These are phyloP conservation scores for Toxostoma redivivum DNA, from an alignment of 2,113 vertebrate genomes.

Conservation along the genomic window DNA sequence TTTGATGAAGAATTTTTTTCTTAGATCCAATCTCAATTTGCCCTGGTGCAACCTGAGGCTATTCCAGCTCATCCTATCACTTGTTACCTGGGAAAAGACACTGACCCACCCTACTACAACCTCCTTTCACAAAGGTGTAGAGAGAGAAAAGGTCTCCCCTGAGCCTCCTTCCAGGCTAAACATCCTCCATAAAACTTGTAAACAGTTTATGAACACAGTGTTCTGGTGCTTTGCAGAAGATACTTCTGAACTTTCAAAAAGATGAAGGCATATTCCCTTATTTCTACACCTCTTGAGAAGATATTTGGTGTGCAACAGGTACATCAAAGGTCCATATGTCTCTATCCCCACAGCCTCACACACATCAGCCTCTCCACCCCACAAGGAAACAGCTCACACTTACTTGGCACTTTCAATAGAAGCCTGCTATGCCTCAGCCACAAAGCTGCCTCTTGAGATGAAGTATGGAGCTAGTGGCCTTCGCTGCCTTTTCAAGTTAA, in stretches of 20 bases:
- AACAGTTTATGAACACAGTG: background rate
- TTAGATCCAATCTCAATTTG: background rate
- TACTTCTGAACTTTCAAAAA: background rate
- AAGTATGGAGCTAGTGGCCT: background rate
- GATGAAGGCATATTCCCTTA: background rate
- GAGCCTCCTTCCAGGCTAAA: background rate
- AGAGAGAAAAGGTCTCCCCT: background rate
- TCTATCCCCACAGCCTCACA: background rate
- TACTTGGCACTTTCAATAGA: background rate
- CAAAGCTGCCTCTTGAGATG: background rate
- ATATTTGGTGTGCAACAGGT: background rate
- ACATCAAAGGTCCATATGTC: background rate
- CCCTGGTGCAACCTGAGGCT: background rate
- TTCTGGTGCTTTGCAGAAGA: background rate
- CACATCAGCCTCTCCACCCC: background rate
- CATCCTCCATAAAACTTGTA: background rate
- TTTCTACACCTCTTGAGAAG: background rate
- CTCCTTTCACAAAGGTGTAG: background rate
- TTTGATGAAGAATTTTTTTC: background rate
- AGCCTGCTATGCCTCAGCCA: background rate
- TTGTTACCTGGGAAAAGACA: background rate
- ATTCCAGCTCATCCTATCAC: background rate
- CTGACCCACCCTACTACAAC: background rate
- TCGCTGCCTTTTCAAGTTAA: background rate
- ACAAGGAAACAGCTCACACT: background rate